Evolutionary conservation across 1,140 invertebrate species (phyloP), one percentile per base, ranked within the genome.

Genomic region (Lithobius niger): DNA sequence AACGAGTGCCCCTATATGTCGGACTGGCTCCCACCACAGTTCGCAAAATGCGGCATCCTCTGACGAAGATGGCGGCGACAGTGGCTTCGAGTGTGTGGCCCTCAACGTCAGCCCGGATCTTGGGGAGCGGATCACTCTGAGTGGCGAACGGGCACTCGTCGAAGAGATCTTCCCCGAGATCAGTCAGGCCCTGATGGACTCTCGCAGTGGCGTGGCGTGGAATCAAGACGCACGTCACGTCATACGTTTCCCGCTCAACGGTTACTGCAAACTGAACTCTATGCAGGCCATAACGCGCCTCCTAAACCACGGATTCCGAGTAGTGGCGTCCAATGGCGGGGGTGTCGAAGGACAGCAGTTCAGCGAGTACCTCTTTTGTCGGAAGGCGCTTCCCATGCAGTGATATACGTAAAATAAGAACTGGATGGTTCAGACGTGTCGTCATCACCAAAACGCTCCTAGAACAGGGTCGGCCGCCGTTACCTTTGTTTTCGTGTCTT

Each of bases 291-390:
- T 93, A 58, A 85, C 85, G 57, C 80, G 88, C 65, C 77, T 94
- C 22, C 73, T 93, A n/a, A 91, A 90, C 68, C 76, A 82, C 55
- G 82, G 82, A 27, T 93, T 93, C 67, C 76, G 76, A 56, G 78
- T 93, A 42, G 79, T 82, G 10, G 88, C 88, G 0, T 88, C 86
- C 63, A 88, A 84, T 63, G 87, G 88, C 0, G 87, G 87, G 6
- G 88, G 88, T 6, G 87, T 91, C 13, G 88, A 92, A 65, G 86
- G 86, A 1, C 88, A 92, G 66, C 88, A 92, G 69, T 92, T 91
- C 73, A 90, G 86, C 63, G 89, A 93, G 71, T 94, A 92, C 71
- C 74, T 94, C 54, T 88, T 93, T 67, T 79, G 86, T 21, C 72
- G 84, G 58, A 82, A 80, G 59, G 64, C 69, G 3, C 60, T 71